Evolutionary conservation across 2,888 invertebrate genomes (phyloP), one percentile per base, ranked within the genome.

Genomic region (Lysandra bellargus): DNA sequence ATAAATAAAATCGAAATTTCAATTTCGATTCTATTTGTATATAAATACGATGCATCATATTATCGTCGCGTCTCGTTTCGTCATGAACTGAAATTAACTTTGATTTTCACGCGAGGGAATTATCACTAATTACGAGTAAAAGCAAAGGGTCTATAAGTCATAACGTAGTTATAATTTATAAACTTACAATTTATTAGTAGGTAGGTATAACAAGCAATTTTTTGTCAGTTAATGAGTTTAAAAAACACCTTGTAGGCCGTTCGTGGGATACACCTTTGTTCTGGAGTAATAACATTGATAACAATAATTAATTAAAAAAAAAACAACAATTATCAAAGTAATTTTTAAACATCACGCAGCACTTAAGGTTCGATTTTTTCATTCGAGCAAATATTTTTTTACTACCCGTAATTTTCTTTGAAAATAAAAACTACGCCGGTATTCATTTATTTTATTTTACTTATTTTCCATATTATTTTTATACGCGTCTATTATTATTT

Each of bases 241-340:
- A 14, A 23, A 12, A 53, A 33, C 5, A 76, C 30, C 33, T 30
- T 30, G 76, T 49, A 76, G 57, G 33, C 9, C 7, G 53, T 57
- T 44, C 76, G 76, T 76, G 76, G 57, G 76, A 76, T 53, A 30
- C 14, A 2, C 53, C 57, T 76, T 76, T 76, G 76, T 76, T 76
- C 76, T 5, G 14, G 57, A 30, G 23, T 53, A 53, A 30, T 75
- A 76, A 33, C 57, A 53, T 76, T 76, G 33, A 80, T 74, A 33
- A 33, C 33, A 69, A 33, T 23, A n/a, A 61, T 69, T 69, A 33
- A 69, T 69, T 33, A 33, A 69, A 33, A 69, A 69, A 14, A 69
- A 14, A 37, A 37, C 14, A 69, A 37, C 33, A 69, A 69, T 69
- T 37, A 69, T 17, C 33, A 69, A 64, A 64, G 30, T 64, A 30